Evolutionary conservation across 2,113 vertebrate genomes (phyloP).

Genomic region (Blennius ocellaris): DNA sequence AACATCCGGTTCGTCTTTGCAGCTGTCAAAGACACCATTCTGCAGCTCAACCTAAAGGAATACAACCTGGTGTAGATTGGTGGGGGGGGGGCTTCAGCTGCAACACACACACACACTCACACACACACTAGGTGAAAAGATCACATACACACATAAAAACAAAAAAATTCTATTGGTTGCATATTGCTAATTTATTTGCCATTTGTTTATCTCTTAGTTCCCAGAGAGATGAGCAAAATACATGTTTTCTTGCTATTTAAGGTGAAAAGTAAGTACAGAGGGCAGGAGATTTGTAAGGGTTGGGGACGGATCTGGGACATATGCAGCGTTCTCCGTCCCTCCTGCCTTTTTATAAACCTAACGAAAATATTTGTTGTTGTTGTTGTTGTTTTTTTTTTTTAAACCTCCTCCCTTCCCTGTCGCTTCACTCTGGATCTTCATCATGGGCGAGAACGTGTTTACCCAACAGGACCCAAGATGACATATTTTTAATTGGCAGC

Average conservation of each 20-base stretch:
- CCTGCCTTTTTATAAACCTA: conserved; percentile 56
- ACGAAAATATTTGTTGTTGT: conserved; percentile 12
- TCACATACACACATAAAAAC: conserved; percentile 46
- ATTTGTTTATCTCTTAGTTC: conserved; percentile 87
- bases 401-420: conserved; percentile 46
- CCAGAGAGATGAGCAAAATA: conserved; percentile 84
- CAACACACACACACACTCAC: conserved; percentile 56
- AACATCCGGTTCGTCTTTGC: conserved; percentile 96
- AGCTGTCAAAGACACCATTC: conserved; percentile 96
- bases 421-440: conserved; percentile 54
- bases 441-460: conserved; percentile 48
- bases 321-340: conserved; percentile 42
- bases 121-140: conserved; percentile 71
- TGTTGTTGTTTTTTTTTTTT: conserved; percentile 20
- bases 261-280: conserved; percentile 70
- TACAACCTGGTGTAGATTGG: conserved; percentile 93
- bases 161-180: conserved; percentile 77
- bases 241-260: conserved; percentile 91
- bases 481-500: conserved; percentile 73
- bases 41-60: conserved; percentile 96
- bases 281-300: background rate
- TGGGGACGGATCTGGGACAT: conserved; percentile 55
- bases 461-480: conserved; percentile 73
- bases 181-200: conserved; percentile 95
- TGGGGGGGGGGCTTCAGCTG: conserved; percentile 14